These are phyloP conservation scores for Clarias gariepinus DNA, from an alignment of 2,113 vertebrate genomes.

Conservation along the genomic window DNA sequence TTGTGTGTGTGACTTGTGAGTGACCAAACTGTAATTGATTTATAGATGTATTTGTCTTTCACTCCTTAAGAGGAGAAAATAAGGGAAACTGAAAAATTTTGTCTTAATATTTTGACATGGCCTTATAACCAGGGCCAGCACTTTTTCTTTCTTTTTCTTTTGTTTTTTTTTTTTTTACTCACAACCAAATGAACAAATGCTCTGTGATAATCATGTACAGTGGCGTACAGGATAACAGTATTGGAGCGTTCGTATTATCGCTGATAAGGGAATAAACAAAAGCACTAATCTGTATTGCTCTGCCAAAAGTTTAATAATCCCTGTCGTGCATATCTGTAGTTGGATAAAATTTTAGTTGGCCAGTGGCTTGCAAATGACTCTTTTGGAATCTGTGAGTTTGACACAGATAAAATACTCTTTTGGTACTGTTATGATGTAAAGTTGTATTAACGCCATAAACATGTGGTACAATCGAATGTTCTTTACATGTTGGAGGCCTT, in stretches of 20 bases:
- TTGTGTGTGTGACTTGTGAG: conserved; percentile 11
- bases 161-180: conserved; percentile 19
- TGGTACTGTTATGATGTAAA: conserved; percentile 31
- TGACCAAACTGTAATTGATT: conserved; percentile 47
- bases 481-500: conserved; percentile 42
- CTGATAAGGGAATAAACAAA: conserved; percentile 27
- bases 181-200: conserved; percentile 45
- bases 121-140: conserved; percentile 45
- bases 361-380: conserved; percentile 47
- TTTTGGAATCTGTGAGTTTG: conserved; percentile 36
- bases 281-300: conserved; percentile 46
- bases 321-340: conserved; percentile 10
- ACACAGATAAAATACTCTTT: conserved; percentile 43
- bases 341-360: conserved; percentile 23
- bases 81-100: conserved; percentile 24
- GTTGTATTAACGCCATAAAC: conserved; percentile 44
- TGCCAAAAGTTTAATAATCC: conserved; percentile 42
- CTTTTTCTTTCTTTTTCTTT: neutral
- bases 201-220: conserved; percentile 27
- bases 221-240: conserved; percentile 21
- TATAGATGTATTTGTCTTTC: conserved; percentile 39
- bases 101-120: conserved; percentile 51
- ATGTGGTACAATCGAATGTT: conserved; percentile 50
- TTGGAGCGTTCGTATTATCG: conserved; percentile 4
- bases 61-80: conserved; percentile 30